Base-by-base conservation (phyloP, 2,888 invertebrate genomes). In the Drosophila fulvimacula region DNA sequence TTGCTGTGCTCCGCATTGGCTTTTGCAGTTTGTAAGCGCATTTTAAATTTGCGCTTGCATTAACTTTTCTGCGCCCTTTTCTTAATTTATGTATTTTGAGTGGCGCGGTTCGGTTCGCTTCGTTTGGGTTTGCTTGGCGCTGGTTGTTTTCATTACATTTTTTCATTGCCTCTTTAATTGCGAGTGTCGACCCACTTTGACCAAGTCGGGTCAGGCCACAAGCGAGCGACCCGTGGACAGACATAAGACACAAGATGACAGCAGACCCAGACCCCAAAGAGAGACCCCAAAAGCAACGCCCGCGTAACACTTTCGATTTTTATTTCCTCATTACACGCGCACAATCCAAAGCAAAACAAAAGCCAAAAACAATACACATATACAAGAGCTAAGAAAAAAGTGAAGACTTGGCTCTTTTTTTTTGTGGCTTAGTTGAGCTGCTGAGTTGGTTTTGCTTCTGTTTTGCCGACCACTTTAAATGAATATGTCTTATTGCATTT, bases 241-340 rank as follows among this genome's bases (percentile, higher is more conserved):
- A 13, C 19, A 36, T 1, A 36, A n/a, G 38, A 36, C 15, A 34
- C 13, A 15, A 38, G 42, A 42, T 15, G 51, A 21, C 51, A 11
- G 65, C 58, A 60, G 64, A 64, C 56, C 39, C 53, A 75, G 61
- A 69, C 76, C 41, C 49, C 48, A 30, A 57, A 52, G 59, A 48
- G 59, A 52, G 62, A 79, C 70, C 52, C 49, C 65, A 57, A 56
- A 56, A 73, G 21, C 73, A 69, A 75, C 82, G 81, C 81, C 76
- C 80, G 87, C 84, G 73, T 79, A 88, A 83, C 84, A 85, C 84
- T 85, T 85, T 87, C 75, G 58, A 79, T 89, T 87, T 75, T 77
- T 77, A 71, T 87, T 83, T 86, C 73, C 79, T 81, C 82, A 73
- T 77, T 83, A 79, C 65, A 81, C 68, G 58, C 59, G 60, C 44